Base-by-base conservation (phyloP, 2,113 vertebrate species). In the Psittacula cyanocephala region DNA sequence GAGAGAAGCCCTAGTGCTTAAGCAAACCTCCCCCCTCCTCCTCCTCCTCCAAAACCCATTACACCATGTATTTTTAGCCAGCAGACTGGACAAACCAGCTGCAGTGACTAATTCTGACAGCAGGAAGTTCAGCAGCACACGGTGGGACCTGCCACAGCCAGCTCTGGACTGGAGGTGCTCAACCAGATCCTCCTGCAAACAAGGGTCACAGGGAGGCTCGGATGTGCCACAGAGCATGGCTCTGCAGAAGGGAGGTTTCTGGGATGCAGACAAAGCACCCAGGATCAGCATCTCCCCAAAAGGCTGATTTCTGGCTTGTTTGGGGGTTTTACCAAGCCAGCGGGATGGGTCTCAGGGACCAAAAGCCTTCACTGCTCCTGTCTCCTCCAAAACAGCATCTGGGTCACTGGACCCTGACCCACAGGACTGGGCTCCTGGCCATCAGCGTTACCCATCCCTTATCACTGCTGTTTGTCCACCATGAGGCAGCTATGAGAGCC, bases 21-120 rank as follows among this genome's bases (percentile, higher is more conserved):
- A 43, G 44, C 7, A 86, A 62, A 81, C 28, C 52, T 64, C 44
- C 25, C 49, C 33, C 31, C 83, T 83, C 52, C 60, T 50, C 31
- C 83, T 83, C 52, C 55, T 50, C 77, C 3, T 1, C 50, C n/a
- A 60, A 65, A 24, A 24, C 33, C 33, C 57, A 59, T 83, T 41
- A 3, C 76, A 41, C 0, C 0, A 11, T 47, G 1, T 95, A 86
- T 94, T 96, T 96, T 96, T 87, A 96, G 95, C 63, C 64, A 35
- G 82, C 62, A 23, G 50, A 93, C 95, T 81, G 94, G 96, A 64
- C 83, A 76, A 91, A 97, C 92, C 90, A 92, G 92, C 67, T 68
- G 83, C 52, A 94, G 74, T 96, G 95, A 96, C 72, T 96, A 88
- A 95, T 31, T 60, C 76, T 31, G 80, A 20, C 72, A 90, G 79